Base-by-base conservation (phyloP, 2,888 invertebrate genomes). In the Tribolium freemani region DNA sequence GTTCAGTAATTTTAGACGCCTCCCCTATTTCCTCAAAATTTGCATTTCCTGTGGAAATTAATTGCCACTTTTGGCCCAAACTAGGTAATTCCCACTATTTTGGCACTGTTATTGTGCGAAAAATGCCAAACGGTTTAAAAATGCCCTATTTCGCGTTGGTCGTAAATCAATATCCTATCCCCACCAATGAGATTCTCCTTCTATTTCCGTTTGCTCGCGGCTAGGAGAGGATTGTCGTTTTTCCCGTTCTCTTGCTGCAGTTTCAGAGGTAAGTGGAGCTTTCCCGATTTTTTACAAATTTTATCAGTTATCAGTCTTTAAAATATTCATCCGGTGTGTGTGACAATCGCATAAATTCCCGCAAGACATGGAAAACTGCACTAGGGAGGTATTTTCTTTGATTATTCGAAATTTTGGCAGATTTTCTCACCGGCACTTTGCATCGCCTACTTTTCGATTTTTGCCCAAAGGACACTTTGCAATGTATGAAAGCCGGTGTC, bases 161-260 rank as follows among this genome's bases (percentile, higher is more conserved):
- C 48, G 64, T 73, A 79, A 82, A 83, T 84, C 84, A 83, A 83
- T 83, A 83, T 60, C 61, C 69, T 71, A 75, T 79, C 82, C 83
- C 84, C 82, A 74, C 83, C 79, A 50, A n/a, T 6, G 2, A 44
- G 56, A 58, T 69, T 82, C 81, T 77, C 84, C 84, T 84, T 74
- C 77, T 74, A 84, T 79, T 83, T 85, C 85, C 84, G 84, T 73
- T 78, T 74, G 80, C 78, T 80, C 78, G 81, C 82, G 77, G 81
- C 80, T 79, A 76, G 74, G 78, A 77, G 80, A 80, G 77, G 80
- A 78, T 79, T 78, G 81, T 79, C 81, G 79, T 78, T 79, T 82
- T 84, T 81, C 82, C 82, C 83, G 70, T 61, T 71, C 83, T 84
- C 82, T 83, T 80, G 80, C 77, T 74, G 78, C 74, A 76, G 63